Conservation (phyloP, 2,888 invertebrate species). For the Dioctria rufipes region DNA sequence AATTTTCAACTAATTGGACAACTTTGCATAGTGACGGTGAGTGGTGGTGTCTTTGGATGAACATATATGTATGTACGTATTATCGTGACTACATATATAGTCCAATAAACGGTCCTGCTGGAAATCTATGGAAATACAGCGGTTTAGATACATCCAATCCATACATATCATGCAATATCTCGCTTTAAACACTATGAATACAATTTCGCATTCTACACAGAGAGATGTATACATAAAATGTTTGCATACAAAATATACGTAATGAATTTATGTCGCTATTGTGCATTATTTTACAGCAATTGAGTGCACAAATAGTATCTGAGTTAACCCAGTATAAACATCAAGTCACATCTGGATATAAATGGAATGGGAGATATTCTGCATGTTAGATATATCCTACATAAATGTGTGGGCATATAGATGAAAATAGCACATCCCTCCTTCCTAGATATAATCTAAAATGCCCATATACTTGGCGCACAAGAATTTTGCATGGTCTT, state of each 20-base stretch:
- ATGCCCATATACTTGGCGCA: too few species aligned
- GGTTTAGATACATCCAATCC: neutral
- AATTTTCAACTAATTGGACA: slow-evolving; percentile 39
- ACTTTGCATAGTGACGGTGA: neutral
- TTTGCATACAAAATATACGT: slow-evolving; percentile 17
- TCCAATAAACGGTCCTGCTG: too few species aligned
- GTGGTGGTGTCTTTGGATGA: too few species aligned
- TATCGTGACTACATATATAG: too few species aligned
- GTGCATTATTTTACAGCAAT: slow-evolving; percentile 24
- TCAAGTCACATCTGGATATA: slow-evolving; percentile 27
- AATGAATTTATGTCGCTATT: slow-evolving; percentile 22
- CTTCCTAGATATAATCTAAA: too few species aligned
- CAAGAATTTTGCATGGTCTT: too few species aligned
- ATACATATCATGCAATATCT: too few species aligned
- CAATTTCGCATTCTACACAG: slow-evolving; percentile 3
- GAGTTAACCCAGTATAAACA: slow-evolving; percentile 20
- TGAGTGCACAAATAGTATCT: slow-evolving; percentile 27
- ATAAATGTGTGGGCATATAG: too few species aligned
- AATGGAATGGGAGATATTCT: neutral
- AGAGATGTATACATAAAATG: neutral
- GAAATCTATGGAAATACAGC: too few species aligned
- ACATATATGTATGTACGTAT: too few species aligned
- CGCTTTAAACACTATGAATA: neutral
- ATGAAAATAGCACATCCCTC: too few species aligned
- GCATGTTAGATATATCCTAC: too few species aligned